Percentiles rank a stretch among this genome's conserved stretches.
These are phyloP conservation scores for Alosa alosa DNA, from an alignment of 2,113 vertebrate genomes.

Conservation along the genomic window DNA sequence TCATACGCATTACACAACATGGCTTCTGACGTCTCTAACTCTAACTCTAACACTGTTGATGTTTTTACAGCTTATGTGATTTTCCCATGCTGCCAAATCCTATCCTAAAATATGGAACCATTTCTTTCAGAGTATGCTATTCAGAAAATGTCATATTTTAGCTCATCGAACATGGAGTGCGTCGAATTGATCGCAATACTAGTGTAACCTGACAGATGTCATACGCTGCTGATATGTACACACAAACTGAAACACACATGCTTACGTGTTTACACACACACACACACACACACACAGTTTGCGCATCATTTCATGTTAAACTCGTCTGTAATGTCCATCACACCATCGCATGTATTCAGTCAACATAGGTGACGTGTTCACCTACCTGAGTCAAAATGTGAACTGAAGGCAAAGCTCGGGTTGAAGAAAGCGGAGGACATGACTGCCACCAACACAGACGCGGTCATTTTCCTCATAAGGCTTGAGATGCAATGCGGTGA, in stretches of 20 bases:
- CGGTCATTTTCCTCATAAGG: constrained; percentile 69
- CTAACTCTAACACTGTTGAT: background rate
- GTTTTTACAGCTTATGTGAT: background rate
- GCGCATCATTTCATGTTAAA: background rate
- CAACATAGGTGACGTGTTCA: constrained; percentile 11
- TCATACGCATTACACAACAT: background rate
- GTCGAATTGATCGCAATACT: background rate
- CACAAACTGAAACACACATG: background rate
- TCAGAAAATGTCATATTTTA: background rate
- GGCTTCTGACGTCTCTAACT: background rate
- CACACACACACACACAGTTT: background rate
- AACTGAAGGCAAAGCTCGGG: constrained; percentile 89
- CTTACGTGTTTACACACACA: background rate
- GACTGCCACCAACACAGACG: constrained; percentile 70
- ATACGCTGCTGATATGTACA: background rate
- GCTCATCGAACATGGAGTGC: background rate
- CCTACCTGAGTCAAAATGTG: constrained; percentile 89
- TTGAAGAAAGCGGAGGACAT: constrained; percentile 86
- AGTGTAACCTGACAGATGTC: background rate
- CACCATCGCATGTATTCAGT: background rate
- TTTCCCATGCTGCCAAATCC: background rate
- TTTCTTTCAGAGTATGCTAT: background rate
- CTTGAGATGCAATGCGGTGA: constrained; percentile 44
- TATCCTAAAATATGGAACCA: background rate
- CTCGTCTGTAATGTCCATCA: background rate